A percentile compares a stretch with the other conserved stretches of the same genome.
Evolutionary conservation across 2,888 invertebrate genomes (phyloP).

Genomic region (Ochlodes sylvanus): DNA sequence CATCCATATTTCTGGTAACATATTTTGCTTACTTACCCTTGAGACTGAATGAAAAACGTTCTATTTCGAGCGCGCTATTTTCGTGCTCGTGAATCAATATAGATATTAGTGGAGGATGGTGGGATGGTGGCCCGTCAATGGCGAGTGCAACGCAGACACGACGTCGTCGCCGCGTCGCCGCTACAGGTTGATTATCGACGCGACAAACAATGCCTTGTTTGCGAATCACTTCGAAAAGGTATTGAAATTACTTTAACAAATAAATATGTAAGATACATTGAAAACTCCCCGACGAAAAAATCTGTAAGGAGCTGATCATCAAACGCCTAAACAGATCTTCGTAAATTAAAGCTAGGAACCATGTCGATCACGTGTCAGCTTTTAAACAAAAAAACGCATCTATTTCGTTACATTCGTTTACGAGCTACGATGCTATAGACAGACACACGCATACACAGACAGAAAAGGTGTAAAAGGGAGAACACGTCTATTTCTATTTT

Average conservation of each 20-base stretch:
- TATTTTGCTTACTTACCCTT: constrained; percentile 3
- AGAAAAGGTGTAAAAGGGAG: too few relatives aligned
- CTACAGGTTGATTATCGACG: constrained; percentile 37
- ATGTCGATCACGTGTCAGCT: too few relatives aligned
- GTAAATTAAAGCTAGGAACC: too few relatives aligned
- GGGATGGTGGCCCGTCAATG: constrained; percentile 67
- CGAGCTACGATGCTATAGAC: too few relatives aligned
- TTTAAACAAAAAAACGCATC: too few relatives aligned
- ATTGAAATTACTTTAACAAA: background rate
- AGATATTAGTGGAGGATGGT: constrained; percentile 34
- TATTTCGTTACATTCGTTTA: too few relatives aligned
- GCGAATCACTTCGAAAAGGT: constrained; percentile 4
- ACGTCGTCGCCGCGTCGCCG: constrained; percentile 73
- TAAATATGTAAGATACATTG: too few relatives aligned
- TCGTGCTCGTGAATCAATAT: constrained; percentile 25
- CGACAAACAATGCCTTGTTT: constrained; percentile 20
- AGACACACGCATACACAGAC: too few relatives aligned
- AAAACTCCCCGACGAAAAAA: too few relatives aligned
- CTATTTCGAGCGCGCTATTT: constrained; percentile 31
- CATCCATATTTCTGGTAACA: background rate
- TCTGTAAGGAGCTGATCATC: too few relatives aligned
- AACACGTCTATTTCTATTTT: too few relatives aligned
- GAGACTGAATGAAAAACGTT: constrained; percentile 13
- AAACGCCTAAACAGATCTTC: too few relatives aligned
- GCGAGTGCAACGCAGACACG: constrained; percentile 69